Evolutionary conservation across 2,113 vertebrate genomes (phyloP).

Genomic region (Tricholaema leucomelas): DNA sequence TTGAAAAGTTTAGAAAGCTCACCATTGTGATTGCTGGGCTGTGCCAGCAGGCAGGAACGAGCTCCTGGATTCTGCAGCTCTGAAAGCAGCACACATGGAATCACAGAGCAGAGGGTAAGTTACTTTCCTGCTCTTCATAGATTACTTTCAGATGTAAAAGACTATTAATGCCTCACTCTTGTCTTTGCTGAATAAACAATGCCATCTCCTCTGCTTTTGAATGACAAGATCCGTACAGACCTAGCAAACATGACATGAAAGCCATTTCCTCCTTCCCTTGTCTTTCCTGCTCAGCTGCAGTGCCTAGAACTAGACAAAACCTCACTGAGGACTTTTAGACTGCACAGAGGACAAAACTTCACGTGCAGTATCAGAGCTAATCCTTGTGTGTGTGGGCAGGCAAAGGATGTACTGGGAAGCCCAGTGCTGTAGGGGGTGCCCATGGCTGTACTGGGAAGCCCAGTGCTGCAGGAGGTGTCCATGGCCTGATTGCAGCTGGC

Average conservation of each 20-base stretch:
- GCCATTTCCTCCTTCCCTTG: not conserved
- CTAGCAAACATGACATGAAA: not conserved
- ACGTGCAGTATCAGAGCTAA: too few species aligned
- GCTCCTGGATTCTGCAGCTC: rapidly evolving
- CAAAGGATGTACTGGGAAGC: not conserved
- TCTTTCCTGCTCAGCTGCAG: not conserved
- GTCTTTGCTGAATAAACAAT: not conserved
- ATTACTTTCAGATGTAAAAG: not conserved
- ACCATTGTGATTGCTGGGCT: not conserved
- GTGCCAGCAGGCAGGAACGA: not conserved
- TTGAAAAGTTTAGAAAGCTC: not conserved
- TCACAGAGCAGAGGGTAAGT: too few species aligned
- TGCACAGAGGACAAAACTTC: not conserved
- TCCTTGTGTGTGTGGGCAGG: too few species aligned
- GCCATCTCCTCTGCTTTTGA: not conserved
- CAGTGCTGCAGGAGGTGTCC: not conserved
- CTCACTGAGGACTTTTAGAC: not conserved
- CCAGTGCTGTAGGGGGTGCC: not conserved
- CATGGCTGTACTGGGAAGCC: rapidly evolving
- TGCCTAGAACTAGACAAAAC: not conserved
- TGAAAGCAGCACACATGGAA: rapidly evolving
- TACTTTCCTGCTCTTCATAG: not conserved
- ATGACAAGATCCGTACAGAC: not conserved
- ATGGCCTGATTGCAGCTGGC: not conserved
- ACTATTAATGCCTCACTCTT: not conserved